Percentiles rank a stretch among this genome's conserved stretches.
These are phyloP conservation scores for Lochmaea capreae DNA, from an alignment of 2,888 invertebrate genomes.

Conservation along the genomic window DNA sequence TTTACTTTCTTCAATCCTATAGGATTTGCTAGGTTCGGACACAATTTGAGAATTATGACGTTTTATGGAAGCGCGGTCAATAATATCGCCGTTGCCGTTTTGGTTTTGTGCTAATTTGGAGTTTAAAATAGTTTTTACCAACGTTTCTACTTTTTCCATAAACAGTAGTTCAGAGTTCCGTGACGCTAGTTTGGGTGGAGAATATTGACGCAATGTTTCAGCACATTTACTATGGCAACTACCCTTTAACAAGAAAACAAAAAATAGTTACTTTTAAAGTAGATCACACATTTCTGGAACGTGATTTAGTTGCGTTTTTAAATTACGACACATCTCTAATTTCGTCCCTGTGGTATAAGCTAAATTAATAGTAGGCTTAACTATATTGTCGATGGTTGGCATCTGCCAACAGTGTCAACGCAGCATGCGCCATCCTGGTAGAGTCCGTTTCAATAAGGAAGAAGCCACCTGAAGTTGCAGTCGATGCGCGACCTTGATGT, in stretches of 20 bases:
- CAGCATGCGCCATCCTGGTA: too few species aligned
- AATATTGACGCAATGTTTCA: not conserved
- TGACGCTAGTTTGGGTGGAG: not conserved
- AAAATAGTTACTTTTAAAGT: not conserved
- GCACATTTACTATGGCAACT: not conserved
- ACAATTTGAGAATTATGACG: not conserved
- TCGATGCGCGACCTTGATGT: too few species aligned
- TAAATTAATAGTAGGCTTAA: too few species aligned
- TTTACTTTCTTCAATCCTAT: not conserved
- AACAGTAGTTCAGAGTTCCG: not conserved
- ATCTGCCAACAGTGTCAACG: too few species aligned
- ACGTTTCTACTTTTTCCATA: not conserved
- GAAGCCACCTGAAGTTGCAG: too few species aligned
- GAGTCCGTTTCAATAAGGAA: too few species aligned
- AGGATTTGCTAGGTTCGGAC: not conserved
- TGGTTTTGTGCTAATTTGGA: not conserved
- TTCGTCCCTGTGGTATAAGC: too few species aligned
- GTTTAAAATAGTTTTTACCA: not conserved
- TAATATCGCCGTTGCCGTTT: not conserved
- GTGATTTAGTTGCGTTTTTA: too few species aligned
- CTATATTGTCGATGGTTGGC: too few species aligned
- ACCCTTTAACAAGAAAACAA: not conserved
- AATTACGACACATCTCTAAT: too few species aligned
- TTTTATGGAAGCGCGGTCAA: not conserved
- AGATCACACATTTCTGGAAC: not conserved